Evolutionary conservation across 2,888 invertebrate genomes (phyloP).

Genomic region (Platycheirus albimanus): DNA sequence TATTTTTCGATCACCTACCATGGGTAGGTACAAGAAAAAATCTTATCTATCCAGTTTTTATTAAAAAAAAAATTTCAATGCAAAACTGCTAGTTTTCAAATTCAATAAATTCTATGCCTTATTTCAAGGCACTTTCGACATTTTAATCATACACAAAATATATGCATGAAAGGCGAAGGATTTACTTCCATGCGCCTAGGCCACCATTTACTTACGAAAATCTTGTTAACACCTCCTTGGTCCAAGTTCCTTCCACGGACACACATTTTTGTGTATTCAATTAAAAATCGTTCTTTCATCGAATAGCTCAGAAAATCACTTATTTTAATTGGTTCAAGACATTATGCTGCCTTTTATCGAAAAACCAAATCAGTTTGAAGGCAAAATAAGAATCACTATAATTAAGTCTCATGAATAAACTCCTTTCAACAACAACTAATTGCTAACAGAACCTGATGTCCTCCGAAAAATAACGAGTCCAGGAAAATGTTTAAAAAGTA

Average conservation of each 20-base stretch:
- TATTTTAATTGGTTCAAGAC: conserved; percentile 5
- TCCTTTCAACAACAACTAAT: conserved; percentile 32
- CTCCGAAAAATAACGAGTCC: conserved; percentile 33
- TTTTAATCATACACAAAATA: too few relatives aligned
- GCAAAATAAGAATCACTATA: conserved; percentile 13
- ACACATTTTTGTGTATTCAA: background rate
- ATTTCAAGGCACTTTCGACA: too few relatives aligned
- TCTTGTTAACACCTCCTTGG: background rate
- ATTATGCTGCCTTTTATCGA: conserved; percentile 12
- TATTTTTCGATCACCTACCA: too few relatives aligned
- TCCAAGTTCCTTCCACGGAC: background rate
- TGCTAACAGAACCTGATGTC: conserved; percentile 22
- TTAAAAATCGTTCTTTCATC: background rate
- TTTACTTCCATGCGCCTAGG: too few relatives aligned
- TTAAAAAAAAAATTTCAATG: too few relatives aligned
- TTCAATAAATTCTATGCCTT: too few relatives aligned
- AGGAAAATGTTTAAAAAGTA: conserved; percentile 35
- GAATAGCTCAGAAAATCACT: background rate
- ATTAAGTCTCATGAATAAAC: conserved; percentile 16
- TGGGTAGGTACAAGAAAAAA: too few relatives aligned
- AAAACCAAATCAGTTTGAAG: conserved; percentile 12
- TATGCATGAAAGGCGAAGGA: too few relatives aligned
- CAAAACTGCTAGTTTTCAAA: too few relatives aligned
- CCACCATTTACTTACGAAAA: background rate
- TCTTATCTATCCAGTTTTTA: too few relatives aligned